Conservation (phyloP, 2,797 vertebrate species). For the Geotrypetes seraphini region DNA sequence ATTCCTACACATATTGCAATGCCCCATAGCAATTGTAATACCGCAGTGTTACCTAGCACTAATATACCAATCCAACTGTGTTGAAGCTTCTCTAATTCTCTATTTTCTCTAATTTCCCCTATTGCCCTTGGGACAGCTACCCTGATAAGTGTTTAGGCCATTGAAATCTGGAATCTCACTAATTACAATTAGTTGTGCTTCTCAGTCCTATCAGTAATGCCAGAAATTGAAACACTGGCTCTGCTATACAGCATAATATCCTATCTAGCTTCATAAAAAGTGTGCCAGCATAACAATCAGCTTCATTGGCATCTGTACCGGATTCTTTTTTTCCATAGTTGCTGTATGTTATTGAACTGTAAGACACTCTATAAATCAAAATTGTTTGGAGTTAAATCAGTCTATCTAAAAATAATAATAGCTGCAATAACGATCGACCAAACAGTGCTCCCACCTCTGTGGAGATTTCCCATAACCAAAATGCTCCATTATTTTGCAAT, state of each 20-base stretch:
- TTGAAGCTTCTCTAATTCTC: background rate
- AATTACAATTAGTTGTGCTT: background rate
- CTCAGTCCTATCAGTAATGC: background rate
- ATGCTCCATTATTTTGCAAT: no score
- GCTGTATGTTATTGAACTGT: no score
- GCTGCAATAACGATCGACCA: conserved; percentile 12
- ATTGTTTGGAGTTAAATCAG: conserved; percentile 4
- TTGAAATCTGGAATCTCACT: conserved; percentile 2
- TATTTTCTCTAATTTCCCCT: background rate
- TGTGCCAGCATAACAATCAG: background rate
- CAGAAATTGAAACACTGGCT: background rate
- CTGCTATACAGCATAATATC: background rate
- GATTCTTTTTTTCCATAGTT: no score
- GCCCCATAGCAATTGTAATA: conserved; percentile 3
- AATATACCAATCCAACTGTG: rapidly evolving
- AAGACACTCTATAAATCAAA: no score
- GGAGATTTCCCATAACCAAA: no score
- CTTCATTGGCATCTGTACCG: no score
- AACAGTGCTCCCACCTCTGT: no score
- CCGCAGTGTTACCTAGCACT: background rate
- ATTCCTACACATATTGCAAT: background rate
- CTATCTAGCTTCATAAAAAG: background rate
- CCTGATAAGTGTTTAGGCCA: background rate
- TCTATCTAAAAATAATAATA: conserved; percentile 8
- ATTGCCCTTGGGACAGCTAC: background rate